A percentile compares a stretch with the other conserved stretches of the same genome.
Conservation (phyloP, 2,888 invertebrate species). For the Drosophila paramelanica region DNA sequence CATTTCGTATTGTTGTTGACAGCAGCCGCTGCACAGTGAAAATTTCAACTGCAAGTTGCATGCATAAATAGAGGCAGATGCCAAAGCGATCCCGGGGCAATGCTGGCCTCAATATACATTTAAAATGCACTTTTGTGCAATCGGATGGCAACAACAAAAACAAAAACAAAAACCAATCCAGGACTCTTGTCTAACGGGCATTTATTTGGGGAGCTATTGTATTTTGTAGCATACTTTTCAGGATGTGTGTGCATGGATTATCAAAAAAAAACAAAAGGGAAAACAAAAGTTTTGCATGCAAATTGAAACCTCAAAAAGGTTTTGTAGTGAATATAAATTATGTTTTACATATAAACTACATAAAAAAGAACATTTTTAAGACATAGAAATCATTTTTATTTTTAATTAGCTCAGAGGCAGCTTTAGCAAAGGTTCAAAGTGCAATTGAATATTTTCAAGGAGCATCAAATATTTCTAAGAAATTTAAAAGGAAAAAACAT, state of each 20-base stretch:
- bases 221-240: slow-evolving; percentile 33
- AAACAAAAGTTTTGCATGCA: background rate
- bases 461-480: background rate
- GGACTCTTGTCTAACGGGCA: slow-evolving; percentile 8
- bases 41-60: slow-evolving; percentile 58
- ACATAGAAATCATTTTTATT: no score
- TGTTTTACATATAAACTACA: no score
- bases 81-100: slow-evolving; percentile 18
- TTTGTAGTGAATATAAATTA: no score
- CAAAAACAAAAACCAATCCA: slow-evolving; percentile 1
- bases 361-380: no score
- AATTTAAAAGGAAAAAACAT: background rate
- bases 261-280: background rate
- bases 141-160: background rate
- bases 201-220: slow-evolving; percentile 4
- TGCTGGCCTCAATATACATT: slow-evolving; percentile 28
- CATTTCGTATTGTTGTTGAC: slow-evolving; percentile 37
- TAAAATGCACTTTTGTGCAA: slow-evolving; percentile 21
- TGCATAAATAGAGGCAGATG: slow-evolving; percentile 56
- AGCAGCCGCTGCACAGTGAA: slow-evolving; percentile 22
- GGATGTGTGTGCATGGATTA: slow-evolving; percentile 11
- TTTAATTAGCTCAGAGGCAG: no score
- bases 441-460: background rate
- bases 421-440: no score
- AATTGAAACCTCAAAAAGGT: background rate